These are phyloP conservation scores for Ranitomeya imitator DNA, from an alignment of 2,113 vertebrate species.

Conservation along the genomic window DNA sequence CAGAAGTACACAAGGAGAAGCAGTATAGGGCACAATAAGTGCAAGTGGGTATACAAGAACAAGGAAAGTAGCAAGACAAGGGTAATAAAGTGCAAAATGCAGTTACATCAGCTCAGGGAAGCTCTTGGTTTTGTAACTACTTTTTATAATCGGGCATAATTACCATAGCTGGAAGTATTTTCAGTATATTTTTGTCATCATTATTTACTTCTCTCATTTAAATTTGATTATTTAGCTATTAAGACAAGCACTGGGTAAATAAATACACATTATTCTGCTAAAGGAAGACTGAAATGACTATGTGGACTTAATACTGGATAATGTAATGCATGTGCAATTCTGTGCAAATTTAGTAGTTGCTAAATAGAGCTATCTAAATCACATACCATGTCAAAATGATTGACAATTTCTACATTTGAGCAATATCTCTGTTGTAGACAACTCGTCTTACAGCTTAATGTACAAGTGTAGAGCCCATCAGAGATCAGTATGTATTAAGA, in stretches of 20 bases:
- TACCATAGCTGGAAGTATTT: neutral
- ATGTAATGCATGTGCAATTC: neutral
- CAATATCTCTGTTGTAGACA: neutral
- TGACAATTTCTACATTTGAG: constrained; percentile 22
- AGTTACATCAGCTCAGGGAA: no score
- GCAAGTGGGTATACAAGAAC: no score
- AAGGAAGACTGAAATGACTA: neutral
- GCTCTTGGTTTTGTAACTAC: neutral
- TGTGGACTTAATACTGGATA: neutral
- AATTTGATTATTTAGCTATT: constrained; percentile 22
- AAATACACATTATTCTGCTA: constrained; percentile 2
- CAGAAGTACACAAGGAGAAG: no score
- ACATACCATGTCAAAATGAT: constrained; percentile 11
- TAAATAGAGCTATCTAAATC: neutral
- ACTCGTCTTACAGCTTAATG: constrained; percentile 13
- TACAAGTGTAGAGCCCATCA: constrained; percentile 14
- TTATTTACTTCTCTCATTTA: constrained; percentile 7
- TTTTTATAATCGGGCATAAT: constrained; percentile 8
- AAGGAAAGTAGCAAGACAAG: no score
- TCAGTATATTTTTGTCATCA: neutral
- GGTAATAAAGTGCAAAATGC: no score
- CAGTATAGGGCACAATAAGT: no score
- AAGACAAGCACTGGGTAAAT: neutral
- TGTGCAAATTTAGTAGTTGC: neutral
- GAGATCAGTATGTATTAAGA: constrained; percentile 22